Percentiles rank a stretch among this genome's conserved stretches.
Evolutionary conservation across 2,797 vertebrate genomes (phyloP).

Genomic region (Percopsis omiscomaycus): DNA sequence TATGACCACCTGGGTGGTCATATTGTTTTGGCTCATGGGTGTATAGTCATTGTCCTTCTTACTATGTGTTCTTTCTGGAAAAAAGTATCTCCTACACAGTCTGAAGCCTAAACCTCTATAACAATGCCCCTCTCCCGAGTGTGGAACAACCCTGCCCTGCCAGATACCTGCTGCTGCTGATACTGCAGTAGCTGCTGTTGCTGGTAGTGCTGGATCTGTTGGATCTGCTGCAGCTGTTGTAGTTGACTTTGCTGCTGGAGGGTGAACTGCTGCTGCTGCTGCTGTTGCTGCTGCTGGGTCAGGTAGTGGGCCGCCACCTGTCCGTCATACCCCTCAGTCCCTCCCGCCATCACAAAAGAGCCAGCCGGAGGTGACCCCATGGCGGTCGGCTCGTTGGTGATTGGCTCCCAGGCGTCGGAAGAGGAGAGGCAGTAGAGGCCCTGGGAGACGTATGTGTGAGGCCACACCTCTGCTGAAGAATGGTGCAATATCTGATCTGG

Average conservation of each 20-base stretch:
- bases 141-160: constrained; percentile 7
- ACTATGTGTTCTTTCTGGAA: no score
- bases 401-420: constrained; percentile 95
- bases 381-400: constrained; percentile 88
- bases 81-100: no score
- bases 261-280: constrained; percentile 75
- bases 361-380: constrained; percentile 89
- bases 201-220: constrained; percentile 85
- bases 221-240: constrained; percentile 85
- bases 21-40: no score
- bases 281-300: constrained; percentile 79
- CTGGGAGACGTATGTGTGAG: constrained; percentile 96
- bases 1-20: no score
- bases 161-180: constrained; percentile 80
- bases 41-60: no score
- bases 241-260: constrained; percentile 83
- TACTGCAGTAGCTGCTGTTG: constrained; percentile 83
- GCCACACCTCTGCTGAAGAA: constrained; percentile 95
- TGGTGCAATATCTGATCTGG: constrained; percentile 91
- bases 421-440: constrained; percentile 98
- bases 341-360: constrained; percentile 80
- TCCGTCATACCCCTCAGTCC: constrained; percentile 85
- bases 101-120: neutral
- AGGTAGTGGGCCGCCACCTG: constrained; percentile 83
- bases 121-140: constrained; percentile 10